Percentiles rank a stretch among this genome's conserved stretches.
Conservation (phyloP, 53 echinoderm and acorn worm genomes). For the Temnopleurus reevesii region DNA sequence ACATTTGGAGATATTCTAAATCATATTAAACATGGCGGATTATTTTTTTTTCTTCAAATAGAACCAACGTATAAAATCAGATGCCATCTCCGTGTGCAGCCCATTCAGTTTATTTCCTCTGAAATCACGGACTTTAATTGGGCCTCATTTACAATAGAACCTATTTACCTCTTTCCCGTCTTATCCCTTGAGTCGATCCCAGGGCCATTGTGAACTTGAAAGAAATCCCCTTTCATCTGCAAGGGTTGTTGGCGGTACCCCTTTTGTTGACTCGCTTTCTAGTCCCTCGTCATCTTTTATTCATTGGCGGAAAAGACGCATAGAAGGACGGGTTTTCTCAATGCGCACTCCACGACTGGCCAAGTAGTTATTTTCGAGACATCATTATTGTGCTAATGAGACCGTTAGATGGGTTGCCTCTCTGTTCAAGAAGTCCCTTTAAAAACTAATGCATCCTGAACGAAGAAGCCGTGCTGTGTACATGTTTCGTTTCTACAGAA, state of each 20-base stretch:
- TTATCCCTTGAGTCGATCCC: neutral
- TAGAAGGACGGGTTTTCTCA: neutral
- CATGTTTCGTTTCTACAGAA: neutral
- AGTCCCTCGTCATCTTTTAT: slow-evolving; percentile 29
- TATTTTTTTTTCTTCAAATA: no score
- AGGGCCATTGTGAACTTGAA: slow-evolving; percentile 27
- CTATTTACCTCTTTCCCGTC: neutral
- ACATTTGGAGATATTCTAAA: no score
- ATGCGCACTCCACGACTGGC: slow-evolving; percentile 4
- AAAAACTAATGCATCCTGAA: neutral
- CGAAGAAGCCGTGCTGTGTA: neutral
- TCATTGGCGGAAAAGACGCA: slow-evolving; percentile 4
- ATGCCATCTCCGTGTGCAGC: no score
- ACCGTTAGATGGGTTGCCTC: slow-evolving; percentile 5
- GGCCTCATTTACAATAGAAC: neutral
- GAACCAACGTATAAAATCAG: no score
- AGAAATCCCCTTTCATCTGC: slow-evolving; percentile 20
- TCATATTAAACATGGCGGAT: no score
- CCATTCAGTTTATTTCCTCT: no score
- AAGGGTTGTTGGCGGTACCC: neutral
- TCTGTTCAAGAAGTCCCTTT: neutral
- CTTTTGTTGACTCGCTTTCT: slow-evolving; percentile 14
- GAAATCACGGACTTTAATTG: slow-evolving; percentile 24
- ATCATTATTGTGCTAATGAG: slow-evolving; percentile 24
- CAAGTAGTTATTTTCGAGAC: slow-evolving; percentile 12